A percentile compares a stretch with the other conserved stretches of the same genome.
These are phyloP conservation scores for Trachops cirrhosus DNA, from an alignment of 2,797 vertebrate species.

Conservation along the genomic window DNA sequence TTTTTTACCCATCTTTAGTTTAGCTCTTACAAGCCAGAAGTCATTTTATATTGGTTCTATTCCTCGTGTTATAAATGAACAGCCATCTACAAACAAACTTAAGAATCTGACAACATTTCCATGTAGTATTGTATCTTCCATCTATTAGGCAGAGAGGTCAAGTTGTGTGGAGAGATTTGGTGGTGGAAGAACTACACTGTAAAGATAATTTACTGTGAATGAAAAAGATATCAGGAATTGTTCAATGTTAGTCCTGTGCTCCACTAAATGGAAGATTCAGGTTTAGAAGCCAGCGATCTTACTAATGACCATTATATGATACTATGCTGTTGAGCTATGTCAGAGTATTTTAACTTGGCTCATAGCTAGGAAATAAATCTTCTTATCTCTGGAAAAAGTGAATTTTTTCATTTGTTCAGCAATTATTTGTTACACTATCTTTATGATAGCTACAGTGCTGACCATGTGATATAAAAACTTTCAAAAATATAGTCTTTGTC, in stretches of 20 bases:
- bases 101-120: background rate
- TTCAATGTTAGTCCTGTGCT: background rate
- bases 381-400: background rate
- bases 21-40: background rate
- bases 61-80: background rate
- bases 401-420: background rate
- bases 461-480: background rate
- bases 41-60: background rate
- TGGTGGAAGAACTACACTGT: background rate
- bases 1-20: background rate
- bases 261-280: background rate
- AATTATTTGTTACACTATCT: background rate
- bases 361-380: background rate
- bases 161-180: background rate
- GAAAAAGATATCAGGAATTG: background rate
- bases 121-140: background rate
- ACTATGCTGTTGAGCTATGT: background rate
- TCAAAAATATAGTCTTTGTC: background rate
- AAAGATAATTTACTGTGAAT: background rate
- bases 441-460: background rate
- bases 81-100: background rate
- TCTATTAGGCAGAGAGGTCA: background rate
- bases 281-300: background rate
- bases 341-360: background rate
- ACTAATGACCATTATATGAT: background rate